These are phyloP conservation scores for Drosophila anomelani DNA, from an alignment of 2,888 invertebrate species.

Conservation along the genomic window DNA sequence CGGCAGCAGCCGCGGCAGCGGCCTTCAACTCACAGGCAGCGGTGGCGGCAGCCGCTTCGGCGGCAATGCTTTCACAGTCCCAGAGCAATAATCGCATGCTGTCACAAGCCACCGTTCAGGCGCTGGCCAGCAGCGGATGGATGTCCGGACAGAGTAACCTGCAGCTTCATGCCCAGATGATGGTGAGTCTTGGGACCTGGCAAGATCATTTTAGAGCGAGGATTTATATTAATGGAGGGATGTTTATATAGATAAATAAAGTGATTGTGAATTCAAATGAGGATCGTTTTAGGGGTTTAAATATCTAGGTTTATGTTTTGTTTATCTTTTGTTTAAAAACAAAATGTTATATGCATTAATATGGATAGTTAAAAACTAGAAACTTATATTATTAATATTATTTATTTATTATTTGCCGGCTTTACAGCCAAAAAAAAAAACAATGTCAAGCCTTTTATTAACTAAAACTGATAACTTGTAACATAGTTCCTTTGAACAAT, in stretches of 20 bases:
- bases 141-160: slow-evolving; percentile 80
- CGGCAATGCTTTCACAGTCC: slow-evolving; percentile 83
- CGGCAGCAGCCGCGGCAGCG: slow-evolving; percentile 76
- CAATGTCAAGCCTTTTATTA: neutral
- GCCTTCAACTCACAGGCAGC: slow-evolving; percentile 70
- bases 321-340: too few relatives aligned
- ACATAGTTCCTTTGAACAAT: neutral
- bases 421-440: too few relatives aligned
- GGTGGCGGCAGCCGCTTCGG: slow-evolving; percentile 73
- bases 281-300: neutral
- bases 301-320: too few relatives aligned
- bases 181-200: slow-evolving; percentile 66
- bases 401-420: too few relatives aligned
- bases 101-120: slow-evolving; percentile 84
- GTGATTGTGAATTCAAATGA: neutral
- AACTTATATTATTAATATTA: too few relatives aligned
- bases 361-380: too few relatives aligned
- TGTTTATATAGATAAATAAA: neutral
- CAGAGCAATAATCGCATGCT: slow-evolving; percentile 82
- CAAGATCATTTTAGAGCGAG: neutral
- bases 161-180: slow-evolving; percentile 83
- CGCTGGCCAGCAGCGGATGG: slow-evolving; percentile 81
- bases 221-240: too few relatives aligned
- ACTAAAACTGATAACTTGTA: too few relatives aligned
- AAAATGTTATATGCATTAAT: too few relatives aligned